These are phyloP conservation scores for Drosophila jambulina DNA, from an alignment of 1,140 invertebrate genomes.

Conservation along the genomic window DNA sequence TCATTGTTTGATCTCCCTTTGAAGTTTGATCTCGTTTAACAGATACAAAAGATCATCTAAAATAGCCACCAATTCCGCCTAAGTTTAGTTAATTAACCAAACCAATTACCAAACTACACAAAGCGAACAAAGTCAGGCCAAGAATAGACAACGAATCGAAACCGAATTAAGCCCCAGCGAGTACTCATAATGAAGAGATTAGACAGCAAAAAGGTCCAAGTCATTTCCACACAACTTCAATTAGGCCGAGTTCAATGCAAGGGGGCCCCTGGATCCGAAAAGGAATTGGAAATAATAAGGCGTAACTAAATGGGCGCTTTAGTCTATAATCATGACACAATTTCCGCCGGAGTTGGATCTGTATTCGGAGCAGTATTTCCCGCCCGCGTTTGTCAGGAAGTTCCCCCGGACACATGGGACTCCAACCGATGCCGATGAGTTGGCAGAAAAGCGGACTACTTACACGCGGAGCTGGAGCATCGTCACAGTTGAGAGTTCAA, in stretches of 20 bases:
- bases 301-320: conserved; percentile 83
- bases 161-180: conserved; percentile 52
- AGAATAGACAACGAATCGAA: conserved; percentile 49
- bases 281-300: conserved; percentile 79
- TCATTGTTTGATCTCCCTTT: background rate
- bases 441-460: conserved; percentile 48
- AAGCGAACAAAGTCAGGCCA: conserved; percentile 17
- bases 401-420: conserved; percentile 38
- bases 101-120: conserved; percentile 43
- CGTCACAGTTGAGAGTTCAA: conserved; percentile 81
- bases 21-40: background rate
- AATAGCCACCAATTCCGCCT: conserved; percentile 16
- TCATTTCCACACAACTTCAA: conserved; percentile 75
- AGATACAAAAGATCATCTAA: conserved; percentile 21
- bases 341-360: conserved; percentile 59
- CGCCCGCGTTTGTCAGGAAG: conserved; percentile 66
- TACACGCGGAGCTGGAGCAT: conserved; percentile 51
- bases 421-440: conserved; percentile 69
- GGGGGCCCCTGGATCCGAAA: conserved; percentile 14
- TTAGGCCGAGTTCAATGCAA: conserved; percentile 67
- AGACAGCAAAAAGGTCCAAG: conserved; percentile 58
- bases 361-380: conserved; percentile 18
- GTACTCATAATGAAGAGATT: conserved; percentile 54
- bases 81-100: conserved; percentile 49
- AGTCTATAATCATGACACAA: conserved; percentile 84